Conservation (phyloP, 2,888 invertebrate genomes). For the Cheilosia variabilis region DNA sequence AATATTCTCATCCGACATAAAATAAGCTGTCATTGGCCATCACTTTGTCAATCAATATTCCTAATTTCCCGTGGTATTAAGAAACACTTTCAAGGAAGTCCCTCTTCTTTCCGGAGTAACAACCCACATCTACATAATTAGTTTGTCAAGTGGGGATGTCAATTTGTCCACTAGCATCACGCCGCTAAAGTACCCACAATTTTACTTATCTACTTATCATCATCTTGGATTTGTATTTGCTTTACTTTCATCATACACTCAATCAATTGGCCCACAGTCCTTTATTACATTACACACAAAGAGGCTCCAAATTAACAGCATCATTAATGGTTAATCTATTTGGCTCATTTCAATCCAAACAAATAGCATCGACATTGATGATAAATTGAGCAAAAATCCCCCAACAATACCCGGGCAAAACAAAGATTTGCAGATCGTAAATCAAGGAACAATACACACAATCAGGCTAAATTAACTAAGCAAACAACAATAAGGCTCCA, state of each 20-base stretch:
- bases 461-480: constrained; percentile 69
- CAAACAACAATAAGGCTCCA: constrained; percentile 66
- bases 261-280: neutral
- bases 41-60: no score
- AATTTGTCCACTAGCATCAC: no score
- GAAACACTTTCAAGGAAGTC: no score
- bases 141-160: no score
- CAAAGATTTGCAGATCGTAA: constrained; percentile 66
- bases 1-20: no score
- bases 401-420: constrained; percentile 44
- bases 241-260: constrained; percentile 13
- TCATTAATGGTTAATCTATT: constrained; percentile 57
- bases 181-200: constrained; percentile 1
- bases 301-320: constrained; percentile 31
- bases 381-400: constrained; percentile 58
- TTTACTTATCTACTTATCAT: neutral
- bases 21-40: no score
- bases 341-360: constrained; percentile 53
- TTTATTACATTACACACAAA: constrained; percentile 6
- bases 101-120: no score
- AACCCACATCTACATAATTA: no score
- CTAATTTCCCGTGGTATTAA: no score
- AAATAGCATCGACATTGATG: constrained; percentile 57
- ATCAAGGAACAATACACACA: constrained; percentile 64
- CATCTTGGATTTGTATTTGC: neutral